Percentiles rank a stretch among this genome's conserved stretches.
Evolutionary conservation across 2,888 invertebrate genomes (phyloP).

Genomic region (Apotomis betuletana): DNA sequence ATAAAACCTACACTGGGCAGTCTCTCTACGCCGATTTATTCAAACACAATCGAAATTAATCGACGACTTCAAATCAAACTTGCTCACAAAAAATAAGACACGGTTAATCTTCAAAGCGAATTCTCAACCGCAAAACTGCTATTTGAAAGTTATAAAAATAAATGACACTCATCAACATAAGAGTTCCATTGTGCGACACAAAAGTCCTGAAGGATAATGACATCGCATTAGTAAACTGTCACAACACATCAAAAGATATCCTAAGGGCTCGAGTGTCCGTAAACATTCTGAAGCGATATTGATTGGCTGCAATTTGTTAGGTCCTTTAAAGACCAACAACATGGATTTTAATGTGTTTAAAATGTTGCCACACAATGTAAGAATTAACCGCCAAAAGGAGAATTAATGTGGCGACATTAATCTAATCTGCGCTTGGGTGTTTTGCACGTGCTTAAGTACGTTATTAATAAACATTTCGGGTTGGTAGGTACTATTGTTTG

Average conservation of each 20-base stretch:
- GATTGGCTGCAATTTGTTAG: slow-evolving; percentile 77
- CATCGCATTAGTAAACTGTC: slow-evolving; percentile 81
- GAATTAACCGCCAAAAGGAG: slow-evolving; percentile 55
- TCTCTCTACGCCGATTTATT: too few species aligned
- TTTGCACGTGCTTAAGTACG: slow-evolving; percentile 36
- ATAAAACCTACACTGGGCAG: too few species aligned
- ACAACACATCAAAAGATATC: slow-evolving; percentile 80
- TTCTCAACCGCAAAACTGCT: slow-evolving; percentile 71
- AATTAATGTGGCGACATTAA: slow-evolving; percentile 58
- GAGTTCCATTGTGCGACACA: slow-evolving; percentile 69
- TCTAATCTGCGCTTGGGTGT: slow-evolving; percentile 44
- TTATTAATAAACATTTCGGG: slow-evolving; percentile 28
- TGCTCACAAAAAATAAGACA: slow-evolving; percentile 49
- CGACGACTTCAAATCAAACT: background rate
- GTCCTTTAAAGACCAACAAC: slow-evolving; percentile 68
- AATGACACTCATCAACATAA: slow-evolving; percentile 78
- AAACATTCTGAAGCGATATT: slow-evolving; percentile 69
- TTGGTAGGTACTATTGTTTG: background rate
- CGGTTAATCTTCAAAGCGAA: slow-evolving; percentile 70
- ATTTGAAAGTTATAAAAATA: slow-evolving; percentile 80
- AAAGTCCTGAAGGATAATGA: slow-evolving; percentile 72
- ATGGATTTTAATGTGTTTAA: slow-evolving; percentile 64
- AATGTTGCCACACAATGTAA: slow-evolving; percentile 61
- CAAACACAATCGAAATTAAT: background rate
- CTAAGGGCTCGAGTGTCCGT: slow-evolving; percentile 61